Base-by-base conservation (phyloP, 2,888 invertebrate species). In the Argyresthia goedartella region DNA sequence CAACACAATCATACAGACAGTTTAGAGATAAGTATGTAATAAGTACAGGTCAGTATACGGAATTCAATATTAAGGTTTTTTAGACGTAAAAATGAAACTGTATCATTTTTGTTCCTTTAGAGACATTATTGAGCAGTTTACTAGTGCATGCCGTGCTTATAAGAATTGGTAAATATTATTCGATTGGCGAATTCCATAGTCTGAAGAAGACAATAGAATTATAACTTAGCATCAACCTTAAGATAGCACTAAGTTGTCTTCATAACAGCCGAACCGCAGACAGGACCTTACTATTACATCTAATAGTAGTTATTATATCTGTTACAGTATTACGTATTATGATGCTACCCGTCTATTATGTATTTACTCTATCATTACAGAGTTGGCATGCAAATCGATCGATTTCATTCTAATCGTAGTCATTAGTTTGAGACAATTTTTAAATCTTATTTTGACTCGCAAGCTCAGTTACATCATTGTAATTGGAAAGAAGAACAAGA, bases 341-440 rank as follows among this genome's bases (percentile, higher is more conserved):
- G 2, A 25, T 25, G 25, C 6, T 25, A 25, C 25, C 25, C 25
- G 25, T 25, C 3, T 25, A 25, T 4, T 25, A 25, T 25, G 6
- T 25, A 60, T 65, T 59, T 58, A 53, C 55, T 58, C 54, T 56
- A 57, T 58, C 54, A 62, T 66, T 64, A 59, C 53, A 56, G 55
- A 59, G 63, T 36, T 51, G 55, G 47, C 50, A 55, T 51, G 56
- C 50, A 57, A 60, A 59, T 58, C 59, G 59, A 60, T 63, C 57
- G 59, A 59, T 60, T 63, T 59, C 54, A 25, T 55, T 60, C 54
- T 64, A 64, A 63, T 58, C 52, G 36, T 34, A 16, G n/a, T 11
- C 44, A 35, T 39, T 43, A 47, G 44, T 51, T 46, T 8, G n/a
- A 39, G 39, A n/a, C 39, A 39, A 6, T 39, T 39, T 39, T 39